Evolutionary conservation across 2,113 vertebrate genomes (phyloP).

Genomic region (Cyprinodon variegatus): DNA sequence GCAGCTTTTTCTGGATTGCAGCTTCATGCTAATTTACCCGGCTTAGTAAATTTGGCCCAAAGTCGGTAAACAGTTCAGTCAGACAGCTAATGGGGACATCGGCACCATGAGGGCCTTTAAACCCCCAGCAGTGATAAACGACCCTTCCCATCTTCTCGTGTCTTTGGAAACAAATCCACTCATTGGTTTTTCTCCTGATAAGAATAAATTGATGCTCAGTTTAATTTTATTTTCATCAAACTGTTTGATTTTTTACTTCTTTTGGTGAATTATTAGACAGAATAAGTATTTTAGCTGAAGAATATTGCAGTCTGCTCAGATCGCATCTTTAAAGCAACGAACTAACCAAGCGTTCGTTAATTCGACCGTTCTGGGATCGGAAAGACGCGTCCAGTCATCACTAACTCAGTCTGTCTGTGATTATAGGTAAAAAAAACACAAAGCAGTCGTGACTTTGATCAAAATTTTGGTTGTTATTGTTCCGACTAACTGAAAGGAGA

Average conservation of each 20-base stretch:
- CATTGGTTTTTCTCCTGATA: background rate
- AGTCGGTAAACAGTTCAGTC: background rate
- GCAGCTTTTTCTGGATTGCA: background rate
- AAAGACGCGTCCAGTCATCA: too few species aligned
- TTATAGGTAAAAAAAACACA: background rate
- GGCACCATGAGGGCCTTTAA: background rate
- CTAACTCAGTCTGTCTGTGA: background rate
- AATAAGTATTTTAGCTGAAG: too few species aligned
- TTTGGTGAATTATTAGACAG: background rate
- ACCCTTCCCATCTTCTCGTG: too few species aligned
- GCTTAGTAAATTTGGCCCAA: background rate
- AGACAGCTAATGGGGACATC: background rate
- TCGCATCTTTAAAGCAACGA: too few species aligned
- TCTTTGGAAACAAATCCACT: too few species aligned
- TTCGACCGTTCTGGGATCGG: too few species aligned
- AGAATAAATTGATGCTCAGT: background rate
- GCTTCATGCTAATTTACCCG: conserved; percentile 4
- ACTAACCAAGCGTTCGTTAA: background rate
- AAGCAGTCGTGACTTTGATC: conserved; percentile 8
- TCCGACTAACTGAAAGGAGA: background rate
- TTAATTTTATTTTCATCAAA: background rate
- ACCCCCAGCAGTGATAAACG: background rate
- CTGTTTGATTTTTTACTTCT: background rate
- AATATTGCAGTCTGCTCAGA: too few species aligned
- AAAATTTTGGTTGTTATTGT: background rate